These are phyloP conservation scores for Xenotilapia leptura DNA, from an alignment of 2,113 vertebrate species.

Conservation along the genomic window DNA sequence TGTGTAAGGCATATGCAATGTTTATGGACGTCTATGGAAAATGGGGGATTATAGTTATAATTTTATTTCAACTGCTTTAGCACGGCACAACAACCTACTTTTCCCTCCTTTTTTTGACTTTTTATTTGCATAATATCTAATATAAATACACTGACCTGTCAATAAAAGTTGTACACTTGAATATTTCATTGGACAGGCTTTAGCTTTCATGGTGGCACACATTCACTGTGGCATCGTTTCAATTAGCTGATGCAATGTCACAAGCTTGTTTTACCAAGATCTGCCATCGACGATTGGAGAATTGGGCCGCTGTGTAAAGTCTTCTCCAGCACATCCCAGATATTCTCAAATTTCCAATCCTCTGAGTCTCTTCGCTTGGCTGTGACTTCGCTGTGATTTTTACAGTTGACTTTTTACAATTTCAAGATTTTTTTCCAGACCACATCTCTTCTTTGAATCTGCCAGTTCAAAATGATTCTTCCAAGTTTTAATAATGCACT, in stretches of 20 bases:
- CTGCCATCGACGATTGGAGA: neutral
- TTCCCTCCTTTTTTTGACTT: neutral
- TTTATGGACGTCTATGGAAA: neutral
- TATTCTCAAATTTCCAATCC: neutral
- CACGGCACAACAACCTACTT: neutral
- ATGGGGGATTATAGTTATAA: neutral
- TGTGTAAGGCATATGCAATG: neutral
- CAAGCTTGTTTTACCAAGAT: neutral
- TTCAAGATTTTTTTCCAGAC: neutral
- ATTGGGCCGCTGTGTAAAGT: neutral
- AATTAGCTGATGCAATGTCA: neutral
- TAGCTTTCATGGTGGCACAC: neutral
- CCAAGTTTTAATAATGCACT: neutral
- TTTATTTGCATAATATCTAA: neutral
- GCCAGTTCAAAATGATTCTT: neutral
- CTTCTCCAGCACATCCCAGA: neutral
- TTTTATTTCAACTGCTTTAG: neutral
- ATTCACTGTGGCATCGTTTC: neutral
- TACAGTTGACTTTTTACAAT: neutral
- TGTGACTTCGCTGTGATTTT: neutral
- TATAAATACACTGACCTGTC: neutral
- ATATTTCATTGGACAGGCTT: neutral
- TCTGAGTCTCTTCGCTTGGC: neutral
- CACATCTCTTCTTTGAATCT: neutral
- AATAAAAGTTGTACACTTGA: neutral